A percentile compares a stretch with the other conserved stretches of the same genome.
These are phyloP conservation scores for Melopsittacus undulatus DNA, from an alignment of 2,797 vertebrate genomes.

Conservation along the genomic window DNA sequence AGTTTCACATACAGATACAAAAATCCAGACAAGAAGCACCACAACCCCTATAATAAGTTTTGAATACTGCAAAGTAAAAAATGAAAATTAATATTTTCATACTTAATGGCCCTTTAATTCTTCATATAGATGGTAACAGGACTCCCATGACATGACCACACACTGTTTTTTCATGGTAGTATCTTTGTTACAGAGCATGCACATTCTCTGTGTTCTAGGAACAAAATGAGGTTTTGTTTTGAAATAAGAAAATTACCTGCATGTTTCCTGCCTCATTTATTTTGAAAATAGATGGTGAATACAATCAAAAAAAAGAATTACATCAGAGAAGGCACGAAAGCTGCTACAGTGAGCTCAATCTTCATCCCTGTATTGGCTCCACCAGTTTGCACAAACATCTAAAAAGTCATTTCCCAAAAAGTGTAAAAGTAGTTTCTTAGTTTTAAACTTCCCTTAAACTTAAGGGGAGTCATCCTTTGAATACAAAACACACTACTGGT, in stretches of 20 bases:
- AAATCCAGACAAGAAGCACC: neutral
- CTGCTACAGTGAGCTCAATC: neutral
- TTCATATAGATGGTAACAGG: neutral
- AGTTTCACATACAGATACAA: neutral
- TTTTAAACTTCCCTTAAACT: neutral
- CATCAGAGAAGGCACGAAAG: neutral
- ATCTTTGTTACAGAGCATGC: neutral
- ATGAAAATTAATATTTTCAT: neutral
- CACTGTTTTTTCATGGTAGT: neutral
- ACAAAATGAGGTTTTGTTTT: neutral
- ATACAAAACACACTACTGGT: neutral
- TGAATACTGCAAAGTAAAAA: neutral
- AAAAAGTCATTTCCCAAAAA: neutral
- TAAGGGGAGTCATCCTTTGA: neutral
- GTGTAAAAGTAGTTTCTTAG: neutral
- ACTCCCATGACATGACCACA: neutral
- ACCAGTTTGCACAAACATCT: neutral
- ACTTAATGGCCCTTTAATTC: neutral
- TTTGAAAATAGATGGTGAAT: neutral
- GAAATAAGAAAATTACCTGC: neutral
- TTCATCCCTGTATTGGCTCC: neutral
- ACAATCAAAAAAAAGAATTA: neutral
- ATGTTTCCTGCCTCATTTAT: neutral
- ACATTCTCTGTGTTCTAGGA: neutral
- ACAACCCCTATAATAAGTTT: neutral